phyloP scores from a whole-genome alignment of 2,113 vertebrate genomes.

The Opisthocomus hoazin region DNA sequence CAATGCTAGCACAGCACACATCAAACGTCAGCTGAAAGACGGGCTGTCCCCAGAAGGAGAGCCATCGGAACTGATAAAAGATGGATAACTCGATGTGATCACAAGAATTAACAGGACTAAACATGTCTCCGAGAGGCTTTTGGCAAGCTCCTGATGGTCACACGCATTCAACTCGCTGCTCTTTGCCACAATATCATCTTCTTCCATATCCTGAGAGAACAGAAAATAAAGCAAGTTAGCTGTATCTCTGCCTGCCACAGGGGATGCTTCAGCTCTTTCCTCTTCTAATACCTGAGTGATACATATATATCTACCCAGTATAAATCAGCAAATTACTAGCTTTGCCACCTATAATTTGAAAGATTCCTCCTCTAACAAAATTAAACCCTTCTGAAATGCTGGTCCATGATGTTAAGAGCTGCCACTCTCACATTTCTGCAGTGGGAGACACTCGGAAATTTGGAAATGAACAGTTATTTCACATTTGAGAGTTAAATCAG shows the following conservation, averaged over 20 bases:
- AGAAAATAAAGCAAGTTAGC: not conserved
- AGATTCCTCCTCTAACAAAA: not conserved
- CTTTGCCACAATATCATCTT: not conserved
- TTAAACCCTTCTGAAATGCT: not conserved
- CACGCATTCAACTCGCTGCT: not conserved
- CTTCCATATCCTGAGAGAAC: not conserved
- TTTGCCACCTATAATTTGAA: not conserved
- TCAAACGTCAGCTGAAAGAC: not conserved
- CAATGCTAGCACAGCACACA: not conserved
- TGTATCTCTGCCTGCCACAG: not conserved
- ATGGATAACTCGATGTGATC: not conserved
- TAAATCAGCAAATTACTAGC: not conserved
- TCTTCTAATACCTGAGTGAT: not conserved
- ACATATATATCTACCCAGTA: not conserved
- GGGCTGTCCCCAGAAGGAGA: not conserved
- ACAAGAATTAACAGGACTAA: not conserved
- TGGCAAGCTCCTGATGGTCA: not conserved
- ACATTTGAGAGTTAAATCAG: not conserved
- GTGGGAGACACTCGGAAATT: not conserved
- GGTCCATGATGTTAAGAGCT: not conserved
- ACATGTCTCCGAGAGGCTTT: not conserved
- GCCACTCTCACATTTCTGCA: not conserved
- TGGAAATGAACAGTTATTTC: not conserved
- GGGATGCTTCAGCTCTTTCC: not conserved
- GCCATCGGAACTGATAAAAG: not conserved